phyloP scores from a whole-genome alignment of 1,140 invertebrate genomes.

The Pollicipes pollicipes region DNA sequence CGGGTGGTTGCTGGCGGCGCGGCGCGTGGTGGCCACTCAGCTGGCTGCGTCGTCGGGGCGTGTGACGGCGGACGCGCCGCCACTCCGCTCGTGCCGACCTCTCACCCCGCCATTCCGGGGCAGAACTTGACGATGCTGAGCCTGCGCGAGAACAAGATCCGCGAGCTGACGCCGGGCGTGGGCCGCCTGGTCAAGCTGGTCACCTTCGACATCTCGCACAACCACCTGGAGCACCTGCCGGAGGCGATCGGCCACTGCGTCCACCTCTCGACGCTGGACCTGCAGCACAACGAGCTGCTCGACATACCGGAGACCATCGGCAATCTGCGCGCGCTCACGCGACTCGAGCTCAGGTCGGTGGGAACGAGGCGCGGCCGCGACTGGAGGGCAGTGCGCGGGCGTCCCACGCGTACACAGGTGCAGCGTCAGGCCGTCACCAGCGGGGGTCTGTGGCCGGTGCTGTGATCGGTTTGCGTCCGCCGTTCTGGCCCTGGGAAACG shows the following conservation, averaged over 20 bases:
- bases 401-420: no score
- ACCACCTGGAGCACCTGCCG: conserved; percentile 84
- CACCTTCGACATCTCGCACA: conserved; percentile 96
- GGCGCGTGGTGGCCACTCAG: no score
- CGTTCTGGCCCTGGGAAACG: no score
- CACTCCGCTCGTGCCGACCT: background rate
- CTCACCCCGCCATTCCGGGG: no score
- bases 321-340: conserved; percentile 62
- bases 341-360: conserved; percentile 59
- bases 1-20: no score
- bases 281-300: conserved; percentile 95
- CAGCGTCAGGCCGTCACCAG: no score
- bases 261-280: conserved; percentile 81
- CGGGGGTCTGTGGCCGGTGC: no score
- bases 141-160: conserved; percentile 96
- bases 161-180: conserved; percentile 76
- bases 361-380: no score
- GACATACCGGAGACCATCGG: conserved; percentile 94
- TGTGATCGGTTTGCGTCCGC: no score
- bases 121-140: conserved; percentile 89
- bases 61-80: no score
- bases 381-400: no score
- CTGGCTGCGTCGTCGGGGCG: no score
- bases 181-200: conserved; percentile 74
- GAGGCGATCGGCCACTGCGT: conserved; percentile 89